Percentiles rank a stretch among this genome's conserved stretches.
Conservation (phyloP, 2,888 invertebrate species). For the Orgyia antiqua region DNA sequence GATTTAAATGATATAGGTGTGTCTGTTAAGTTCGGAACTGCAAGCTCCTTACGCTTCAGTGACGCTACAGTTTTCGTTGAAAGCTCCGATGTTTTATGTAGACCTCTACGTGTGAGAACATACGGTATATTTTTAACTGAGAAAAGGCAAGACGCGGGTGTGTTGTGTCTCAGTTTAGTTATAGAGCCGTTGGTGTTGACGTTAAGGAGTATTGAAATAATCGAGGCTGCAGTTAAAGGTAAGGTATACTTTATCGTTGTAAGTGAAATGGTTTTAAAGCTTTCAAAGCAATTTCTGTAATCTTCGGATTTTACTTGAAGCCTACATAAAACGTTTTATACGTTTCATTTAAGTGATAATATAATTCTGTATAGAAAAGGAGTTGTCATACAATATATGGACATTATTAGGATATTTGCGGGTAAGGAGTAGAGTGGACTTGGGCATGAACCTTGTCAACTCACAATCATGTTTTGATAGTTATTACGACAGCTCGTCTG, state of each 20-base stretch:
- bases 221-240: constrained; percentile 67
- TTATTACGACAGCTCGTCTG: too few relatives aligned
- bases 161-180: constrained; percentile 43
- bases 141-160: constrained; percentile 27
- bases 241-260: constrained; percentile 25
- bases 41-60: constrained; percentile 49
- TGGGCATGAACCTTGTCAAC: too few relatives aligned
- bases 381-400: too few relatives aligned
- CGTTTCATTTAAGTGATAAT: too few relatives aligned
- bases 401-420: too few relatives aligned
- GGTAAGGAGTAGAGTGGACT: too few relatives aligned
- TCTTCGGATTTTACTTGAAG: too few relatives aligned
- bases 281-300: too few relatives aligned
- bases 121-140: constrained; percentile 64
- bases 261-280: too few relatives aligned
- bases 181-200: constrained; percentile 57
- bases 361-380: too few relatives aligned
- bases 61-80: constrained; percentile 57
- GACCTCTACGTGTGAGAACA: constrained; percentile 45
- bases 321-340: too few relatives aligned
- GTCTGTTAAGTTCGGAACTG: constrained; percentile 44
- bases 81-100: constrained; percentile 41
- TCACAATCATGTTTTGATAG: too few relatives aligned
- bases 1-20: constrained; percentile 59
- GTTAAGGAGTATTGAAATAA: constrained; percentile 51